phyloP scores from a whole-genome alignment of 2,113 vertebrate genomes.

The Astur gentilis region DNA sequence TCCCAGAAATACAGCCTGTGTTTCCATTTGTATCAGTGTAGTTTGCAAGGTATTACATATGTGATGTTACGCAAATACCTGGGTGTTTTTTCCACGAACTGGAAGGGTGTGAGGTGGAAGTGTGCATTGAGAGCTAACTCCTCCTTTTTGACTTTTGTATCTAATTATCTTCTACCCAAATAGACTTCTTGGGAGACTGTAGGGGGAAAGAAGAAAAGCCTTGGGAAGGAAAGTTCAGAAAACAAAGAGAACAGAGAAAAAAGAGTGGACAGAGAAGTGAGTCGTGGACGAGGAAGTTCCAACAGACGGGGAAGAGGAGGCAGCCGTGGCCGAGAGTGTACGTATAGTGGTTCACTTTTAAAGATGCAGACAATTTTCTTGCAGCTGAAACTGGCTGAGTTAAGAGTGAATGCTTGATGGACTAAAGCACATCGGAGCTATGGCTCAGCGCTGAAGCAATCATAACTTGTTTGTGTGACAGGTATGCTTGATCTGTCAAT shows the following conservation, averaged over 20 bases:
- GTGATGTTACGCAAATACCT: not conserved
- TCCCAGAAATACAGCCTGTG: not conserved
- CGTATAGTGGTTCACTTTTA: not conserved
- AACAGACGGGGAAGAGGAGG: conserved; percentile 85
- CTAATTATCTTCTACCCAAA: conserved; percentile 27
- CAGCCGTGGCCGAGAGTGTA: conserved; percentile 85
- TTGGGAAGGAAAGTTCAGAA: conserved; percentile 89
- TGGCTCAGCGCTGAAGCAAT: no score
- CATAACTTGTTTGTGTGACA: no score
- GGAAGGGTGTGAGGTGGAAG: no score
- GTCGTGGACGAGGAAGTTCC: conserved; percentile 82
- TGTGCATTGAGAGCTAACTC: no score
- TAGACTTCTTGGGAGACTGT: conserved; percentile 98
- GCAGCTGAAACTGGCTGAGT: not conserved
- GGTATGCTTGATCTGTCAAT: no score
- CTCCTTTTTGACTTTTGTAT: not conserved
- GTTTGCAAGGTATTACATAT: not conserved
- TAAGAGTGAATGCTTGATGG: not conserved
- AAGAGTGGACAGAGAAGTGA: conserved; percentile 84
- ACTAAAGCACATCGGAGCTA: no score
- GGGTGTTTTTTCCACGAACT: no score
- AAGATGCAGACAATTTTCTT: not conserved
- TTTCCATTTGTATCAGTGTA: not conserved
- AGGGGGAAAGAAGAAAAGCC: conserved; percentile 90
- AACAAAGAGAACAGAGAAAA: conserved; percentile 91